Evolutionary conservation across 2,797 vertebrate genomes (phyloP), one percentile per base, ranked within the genome.

Genomic region (Xiphorhynchus erythropygius): DNA sequence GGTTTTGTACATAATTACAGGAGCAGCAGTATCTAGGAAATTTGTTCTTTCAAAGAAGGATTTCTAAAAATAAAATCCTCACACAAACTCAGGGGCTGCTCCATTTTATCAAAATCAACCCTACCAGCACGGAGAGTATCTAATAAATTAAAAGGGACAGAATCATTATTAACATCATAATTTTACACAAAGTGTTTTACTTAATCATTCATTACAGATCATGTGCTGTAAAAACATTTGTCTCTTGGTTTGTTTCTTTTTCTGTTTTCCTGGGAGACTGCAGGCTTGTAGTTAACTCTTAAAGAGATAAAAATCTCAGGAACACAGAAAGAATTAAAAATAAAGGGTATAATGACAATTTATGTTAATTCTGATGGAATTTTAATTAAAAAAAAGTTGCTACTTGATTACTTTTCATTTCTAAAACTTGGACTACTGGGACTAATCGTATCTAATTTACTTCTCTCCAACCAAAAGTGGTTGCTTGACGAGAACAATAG

Each of bases 1-100:
- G 99, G 98, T 98, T 98, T 98, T 98, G 98, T 98, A 98, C 99
- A 98, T 99, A 99, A 99, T 99, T 99, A 99, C 99, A 99, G 98
- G 97, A 99, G 99, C 99, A 98, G 98, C 99, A 98, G 98, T 98
- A 98, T 99, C 98, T 98, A 98, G 98, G 97, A 98, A 98, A 97
- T 97, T 97, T 97, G 97, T 94, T 97, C 97, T 98, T 98, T 98
- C 97, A 97, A 98, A 98, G 97, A 96, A 98, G 96, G 96, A 96
- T 94, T 98, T 98, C 98, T 98, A 98, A 98, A 98, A 98, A 98
- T 98, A 98, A 98, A 98, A 97, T 70, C 97, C 94, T 96, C 71
- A 41, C 88, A 96, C 88, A 93, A 96, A 97, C 97, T 97, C 96
- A 3, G n/a, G 93, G 80, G 96, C 95, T 69, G 97, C 94, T 97